Base-by-base conservation (phyloP, 2,888 invertebrate species). In the Parnassius mnemosyne region DNA sequence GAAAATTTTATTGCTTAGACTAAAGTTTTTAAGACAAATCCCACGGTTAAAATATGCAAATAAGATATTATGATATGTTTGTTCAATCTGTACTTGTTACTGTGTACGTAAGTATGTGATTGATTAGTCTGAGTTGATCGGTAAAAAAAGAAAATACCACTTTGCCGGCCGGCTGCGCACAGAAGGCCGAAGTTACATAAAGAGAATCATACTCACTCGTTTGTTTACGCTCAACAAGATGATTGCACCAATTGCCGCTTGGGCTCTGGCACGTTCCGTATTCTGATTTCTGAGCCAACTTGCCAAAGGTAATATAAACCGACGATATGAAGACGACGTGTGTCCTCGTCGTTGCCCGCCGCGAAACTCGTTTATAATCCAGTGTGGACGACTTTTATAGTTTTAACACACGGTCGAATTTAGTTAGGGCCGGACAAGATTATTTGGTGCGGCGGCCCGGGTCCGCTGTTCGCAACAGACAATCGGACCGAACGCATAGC, bases 171-270 rank as follows among this genome's bases (percentile, higher is more conserved):
- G 66, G 68, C 63, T 53, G 68, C 62, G 53, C 59, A 60, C 62
- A 65, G 63, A 61, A 65, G 74, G 65, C 66, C 66, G 61, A 63
- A 64, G 75, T 84, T 87, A 86, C 76, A 83, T 84, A 83, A 81
- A 83, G 76, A 73, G 75, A 75, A 70, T 68, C 68, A 76, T 80
- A 89, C 90, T 89, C 84, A 91, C 90, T 78, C 77, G 84, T 89
- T 90, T 90, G 89, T 89, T 90, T 90, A 87, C 80, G 81, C 83
- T 87, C 86, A 90, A 89, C 83, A 76, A 84, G 89, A 90, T 89
- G 89, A 90, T 91, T 90, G 88, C 84, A 79, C 74, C 85, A 89
- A 87, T 89, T 86, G 76, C 74, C 73, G 70, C 74, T 80, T 77
- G 76, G 76, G 73, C 79, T 84, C 84, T 80, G 84, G 84, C 88